Evolutionary conservation across 2,113 vertebrate species (phyloP), one percentile per base, ranked within the genome.

Genomic region (Salvelinus sp.): DNA sequence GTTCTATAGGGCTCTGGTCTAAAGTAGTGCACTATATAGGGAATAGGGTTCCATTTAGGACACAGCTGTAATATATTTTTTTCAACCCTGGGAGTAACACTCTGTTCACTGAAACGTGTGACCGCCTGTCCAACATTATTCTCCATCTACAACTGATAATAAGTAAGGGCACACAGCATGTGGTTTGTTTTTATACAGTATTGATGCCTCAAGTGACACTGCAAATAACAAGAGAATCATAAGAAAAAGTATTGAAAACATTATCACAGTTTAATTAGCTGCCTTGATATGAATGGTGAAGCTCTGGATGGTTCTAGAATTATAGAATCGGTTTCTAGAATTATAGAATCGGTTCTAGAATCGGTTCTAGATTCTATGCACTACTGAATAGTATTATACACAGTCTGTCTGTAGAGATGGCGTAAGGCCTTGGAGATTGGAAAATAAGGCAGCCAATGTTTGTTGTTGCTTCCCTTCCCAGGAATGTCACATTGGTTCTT

Each of bases 401-500:
- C 89, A 91, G 89, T 88, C 88, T 87, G 80, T 86, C 48, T 13
- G 83, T 86, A 87, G 75, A 87, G 88, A 87, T 91, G 90, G 86
- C 87, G 57, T 89, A 91, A 92, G 89, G 88, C 93, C 88, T 86
- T 87, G 86, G 85, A 92, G 86, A 30, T 89, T 88, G 82, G 82
- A 81, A 89, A 91, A 90, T 93, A 94, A 94, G 93, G 93, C 93
- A 93, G 89, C 86, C 87, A 88, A 88, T 79, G 85, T 50, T 50
- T 50, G 47, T 90, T 90, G 90, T 90, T 84, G 85, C 90, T 88
- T 90, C 88, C 83, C 88, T 88, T 83, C 85, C 30, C 1, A 2
- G 6, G 33, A 38, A 6, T 38, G 33, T 38, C 73, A 79, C 77
- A 77, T 81, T 72, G 83, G 14, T 27, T 65, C 33, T 38, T 38